Conservation (phyloP, 2,888 invertebrate genomes). For the Schizaphis graminum region DNA sequence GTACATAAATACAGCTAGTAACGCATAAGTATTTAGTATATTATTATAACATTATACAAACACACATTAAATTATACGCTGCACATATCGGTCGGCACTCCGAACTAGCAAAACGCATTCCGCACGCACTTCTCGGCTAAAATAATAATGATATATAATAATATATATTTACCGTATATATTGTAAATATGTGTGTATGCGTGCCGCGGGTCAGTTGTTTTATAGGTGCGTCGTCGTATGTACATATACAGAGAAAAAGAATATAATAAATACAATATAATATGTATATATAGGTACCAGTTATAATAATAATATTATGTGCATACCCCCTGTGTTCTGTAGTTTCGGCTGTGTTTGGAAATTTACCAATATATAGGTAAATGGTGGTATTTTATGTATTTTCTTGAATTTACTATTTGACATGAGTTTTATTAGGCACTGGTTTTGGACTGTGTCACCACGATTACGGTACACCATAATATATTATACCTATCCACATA, state of each 20-base stretch:
- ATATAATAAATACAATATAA: too few species aligned
- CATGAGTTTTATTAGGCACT: neutral
- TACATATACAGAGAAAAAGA: neutral
- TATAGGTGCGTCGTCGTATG: neutral
- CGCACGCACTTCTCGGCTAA: neutral
- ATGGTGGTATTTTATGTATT: neutral
- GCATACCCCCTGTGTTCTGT: neutral
- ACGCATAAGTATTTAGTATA: neutral
- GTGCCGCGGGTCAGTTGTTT: neutral
- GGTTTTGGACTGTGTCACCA: neutral
- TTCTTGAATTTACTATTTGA: neutral
- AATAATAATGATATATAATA: neutral
- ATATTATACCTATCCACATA: neutral
- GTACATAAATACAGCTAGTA: neutral
- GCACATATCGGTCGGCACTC: slow-evolving; percentile 5
- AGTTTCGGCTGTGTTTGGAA: neutral
- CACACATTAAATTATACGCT: neutral
- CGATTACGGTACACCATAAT: neutral
- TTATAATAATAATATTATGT: slow-evolving; percentile 11
- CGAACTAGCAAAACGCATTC: neutral
- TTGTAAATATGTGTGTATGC: neutral
- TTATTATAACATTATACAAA: neutral
- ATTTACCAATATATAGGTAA: neutral
- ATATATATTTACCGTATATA: neutral
- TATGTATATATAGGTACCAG: neutral